These are phyloP conservation scores for Apis dorsata DNA, from an alignment of 1,140 invertebrate genomes.

Conservation along the genomic window DNA sequence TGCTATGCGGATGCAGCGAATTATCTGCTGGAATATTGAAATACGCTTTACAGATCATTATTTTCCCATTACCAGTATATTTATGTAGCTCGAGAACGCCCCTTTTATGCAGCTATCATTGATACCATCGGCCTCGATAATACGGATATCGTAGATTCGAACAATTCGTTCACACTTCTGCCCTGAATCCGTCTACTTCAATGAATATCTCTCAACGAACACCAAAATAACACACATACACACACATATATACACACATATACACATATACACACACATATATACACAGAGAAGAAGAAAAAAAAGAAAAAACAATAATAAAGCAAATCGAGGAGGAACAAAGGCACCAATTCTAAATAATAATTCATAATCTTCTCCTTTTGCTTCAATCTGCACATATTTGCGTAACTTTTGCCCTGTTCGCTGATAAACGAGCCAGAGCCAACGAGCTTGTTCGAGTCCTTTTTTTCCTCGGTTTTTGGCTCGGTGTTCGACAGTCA, in stretches of 20 bases:
- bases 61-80: slow-evolving; percentile 13
- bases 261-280: neutral
- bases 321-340: neutral
- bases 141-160: slow-evolving; percentile 23
- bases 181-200: neutral
- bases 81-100: slow-evolving; percentile 10
- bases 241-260: neutral
- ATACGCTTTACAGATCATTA: slow-evolving; percentile 13
- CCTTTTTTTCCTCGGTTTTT: slow-evolving; percentile 30
- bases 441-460: slow-evolving; percentile 28
- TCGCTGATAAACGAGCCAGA: slow-evolving; percentile 56
- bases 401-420: slow-evolving; percentile 65
- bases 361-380: neutral
- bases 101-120: slow-evolving; percentile 6
- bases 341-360: neutral
- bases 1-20: neutral
- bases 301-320: neutral
- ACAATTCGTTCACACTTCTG: neutral
- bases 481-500: slow-evolving; percentile 40
- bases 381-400: slow-evolving; percentile 42
- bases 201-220: neutral
- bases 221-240: neutral
- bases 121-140: neutral
- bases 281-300: neutral
- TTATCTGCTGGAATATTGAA: neutral